A percentile compares a stretch with the other conserved stretches of the same genome.
Evolutionary conservation across 30 jellyfish, hydroid and myxozoan species (phyloP).

Genomic region (Hydractinia symbiolongicarpus): DNA sequence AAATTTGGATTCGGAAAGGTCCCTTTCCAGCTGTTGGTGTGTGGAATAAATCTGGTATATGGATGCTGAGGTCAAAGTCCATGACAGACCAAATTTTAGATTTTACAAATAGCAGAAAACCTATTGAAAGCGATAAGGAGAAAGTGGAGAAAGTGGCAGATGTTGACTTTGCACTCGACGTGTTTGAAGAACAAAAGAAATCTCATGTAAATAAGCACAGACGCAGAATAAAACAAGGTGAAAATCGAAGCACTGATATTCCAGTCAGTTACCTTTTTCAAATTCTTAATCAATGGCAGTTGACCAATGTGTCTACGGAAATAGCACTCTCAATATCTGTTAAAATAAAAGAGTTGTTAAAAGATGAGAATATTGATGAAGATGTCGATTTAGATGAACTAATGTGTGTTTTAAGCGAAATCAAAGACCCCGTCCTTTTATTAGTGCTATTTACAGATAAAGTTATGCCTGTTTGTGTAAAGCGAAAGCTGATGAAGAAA

Average conservation of each 20-base stretch:
- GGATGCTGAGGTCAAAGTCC: conserved; percentile 69
- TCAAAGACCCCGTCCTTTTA: conserved; percentile 35
- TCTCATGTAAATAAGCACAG: neutral
- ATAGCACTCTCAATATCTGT: conserved; percentile 18
- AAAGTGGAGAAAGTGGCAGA: conserved; percentile 5
- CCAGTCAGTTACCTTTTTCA: conserved; percentile 28
- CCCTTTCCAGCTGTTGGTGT: conserved; percentile 70
- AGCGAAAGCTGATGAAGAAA: neutral
- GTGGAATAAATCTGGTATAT: conserved; percentile 76
- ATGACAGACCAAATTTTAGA: conserved; percentile 47
- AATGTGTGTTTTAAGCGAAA: conserved; percentile 8
- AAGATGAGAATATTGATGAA: conserved; percentile 21
- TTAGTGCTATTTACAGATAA: conserved; percentile 16
- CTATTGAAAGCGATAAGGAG: neutral
- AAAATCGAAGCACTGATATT: conserved; percentile 15
- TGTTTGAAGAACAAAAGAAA: conserved; percentile 7
- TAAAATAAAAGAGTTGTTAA: conserved; percentile 20
- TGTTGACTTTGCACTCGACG: conserved; percentile 18
- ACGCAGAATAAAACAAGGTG: conserved; percentile 24
- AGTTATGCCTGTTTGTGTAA: neutral
- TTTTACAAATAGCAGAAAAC: neutral
- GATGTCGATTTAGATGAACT: conserved; percentile 9
- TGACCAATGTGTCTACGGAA: conserved; percentile 22
- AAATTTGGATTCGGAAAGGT: conserved; percentile 65
- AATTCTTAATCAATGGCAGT: conserved; percentile 17